Evolutionary conservation across 2,888 invertebrate genomes (phyloP).

Genomic region (Stenoptilia bipunctidactyla): DNA sequence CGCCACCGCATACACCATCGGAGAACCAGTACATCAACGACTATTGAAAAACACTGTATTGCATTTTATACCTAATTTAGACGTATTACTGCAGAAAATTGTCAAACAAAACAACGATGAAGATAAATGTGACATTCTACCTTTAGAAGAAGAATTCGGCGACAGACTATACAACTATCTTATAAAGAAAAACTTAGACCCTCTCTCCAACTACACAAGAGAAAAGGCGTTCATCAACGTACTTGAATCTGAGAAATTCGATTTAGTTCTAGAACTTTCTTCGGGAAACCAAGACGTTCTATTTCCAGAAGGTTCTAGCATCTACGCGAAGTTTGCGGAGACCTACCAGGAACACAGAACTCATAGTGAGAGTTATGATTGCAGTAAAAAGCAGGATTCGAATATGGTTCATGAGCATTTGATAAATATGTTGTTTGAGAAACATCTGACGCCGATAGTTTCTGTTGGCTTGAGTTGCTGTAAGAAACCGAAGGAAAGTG

Average conservation of each 20-base stretch:
- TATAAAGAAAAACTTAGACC: constrained; percentile 48
- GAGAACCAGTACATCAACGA: constrained; percentile 74
- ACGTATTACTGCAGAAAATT: constrained; percentile 37
- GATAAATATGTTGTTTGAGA: constrained; percentile 72
- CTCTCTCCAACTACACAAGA: constrained; percentile 49
- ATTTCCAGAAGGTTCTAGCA: constrained; percentile 47
- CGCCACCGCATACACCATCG: constrained; percentile 76
- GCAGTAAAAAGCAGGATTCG: constrained; percentile 21
- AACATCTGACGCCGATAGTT: constrained; percentile 76
- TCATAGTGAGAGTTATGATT: constrained; percentile 37
- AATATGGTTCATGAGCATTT: constrained; percentile 51
- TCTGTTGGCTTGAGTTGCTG: constrained; percentile 85
- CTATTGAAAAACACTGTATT: constrained; percentile 81
- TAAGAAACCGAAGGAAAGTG: constrained; percentile 78
- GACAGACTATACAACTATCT: constrained; percentile 69
- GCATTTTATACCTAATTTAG: constrained; percentile 80
- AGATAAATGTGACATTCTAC: constrained; percentile 38
- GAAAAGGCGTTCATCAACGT: constrained; percentile 76
- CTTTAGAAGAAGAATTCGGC: constrained; percentile 74
- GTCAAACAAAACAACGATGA: constrained; percentile 32
- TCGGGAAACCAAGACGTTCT: constrained; percentile 79
- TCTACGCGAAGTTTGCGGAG: constrained; percentile 63
- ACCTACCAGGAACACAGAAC: constrained; percentile 51
- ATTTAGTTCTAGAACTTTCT: constrained; percentile 79
- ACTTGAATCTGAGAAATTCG: constrained; percentile 76